These are phyloP conservation scores for Aphyosemion australe DNA, from an alignment of 2,113 vertebrate genomes.

Conservation along the genomic window DNA sequence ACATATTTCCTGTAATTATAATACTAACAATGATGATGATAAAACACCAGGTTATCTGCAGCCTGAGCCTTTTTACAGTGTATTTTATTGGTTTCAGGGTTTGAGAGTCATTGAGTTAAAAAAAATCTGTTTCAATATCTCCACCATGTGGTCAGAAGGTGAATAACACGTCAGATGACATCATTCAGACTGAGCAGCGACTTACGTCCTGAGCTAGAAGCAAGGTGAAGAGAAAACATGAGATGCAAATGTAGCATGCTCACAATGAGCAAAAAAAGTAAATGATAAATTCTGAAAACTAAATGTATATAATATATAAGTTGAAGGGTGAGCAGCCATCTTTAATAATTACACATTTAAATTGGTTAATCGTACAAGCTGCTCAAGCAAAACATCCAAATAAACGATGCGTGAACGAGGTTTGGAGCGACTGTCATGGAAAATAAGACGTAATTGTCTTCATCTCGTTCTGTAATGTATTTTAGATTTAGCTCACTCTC, in stretches of 20 bases:
- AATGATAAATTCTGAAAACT: no score
- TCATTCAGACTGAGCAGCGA: constrained; percentile 14
- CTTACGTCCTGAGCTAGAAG: neutral
- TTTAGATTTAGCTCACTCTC: no score
- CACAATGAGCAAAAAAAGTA: no score
- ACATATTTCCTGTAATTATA: no score
- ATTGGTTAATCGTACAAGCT: neutral
- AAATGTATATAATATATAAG: no score
- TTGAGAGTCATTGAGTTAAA: constrained; percentile 5
- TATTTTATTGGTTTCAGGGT: constrained; percentile 8
- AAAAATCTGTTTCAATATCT: constrained; percentile 32
- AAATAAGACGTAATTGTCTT: no score
- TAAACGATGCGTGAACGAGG: neutral
- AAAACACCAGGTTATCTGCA: no score
- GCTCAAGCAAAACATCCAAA: neutral
- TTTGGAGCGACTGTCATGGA: no score
- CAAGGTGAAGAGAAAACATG: neutral
- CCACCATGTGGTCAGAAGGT: constrained; percentile 46
- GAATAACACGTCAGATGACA: constrained; percentile 14
- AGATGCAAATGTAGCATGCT: no score
- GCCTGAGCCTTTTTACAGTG: constrained; percentile 8
- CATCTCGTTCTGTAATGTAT: no score
- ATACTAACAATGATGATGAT: no score
- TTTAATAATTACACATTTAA: neutral
- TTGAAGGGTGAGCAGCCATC: neutral